Percentiles rank a stretch among this genome's conserved stretches.
Conservation (phyloP, 2,797 vertebrate genomes). For the Pipistrellus nathusii region DNA sequence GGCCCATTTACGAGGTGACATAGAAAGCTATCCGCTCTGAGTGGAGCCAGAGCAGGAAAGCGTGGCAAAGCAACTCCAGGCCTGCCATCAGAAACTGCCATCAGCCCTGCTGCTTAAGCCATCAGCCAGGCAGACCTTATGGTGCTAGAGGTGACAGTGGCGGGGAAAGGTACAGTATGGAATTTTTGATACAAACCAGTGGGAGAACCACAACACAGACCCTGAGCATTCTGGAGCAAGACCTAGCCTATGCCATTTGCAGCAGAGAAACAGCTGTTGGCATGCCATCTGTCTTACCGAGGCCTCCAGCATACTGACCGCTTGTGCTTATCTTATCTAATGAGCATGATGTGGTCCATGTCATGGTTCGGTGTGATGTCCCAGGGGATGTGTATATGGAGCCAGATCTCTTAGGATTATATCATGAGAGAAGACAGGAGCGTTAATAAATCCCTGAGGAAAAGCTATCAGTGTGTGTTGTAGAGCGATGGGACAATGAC, state of each 20-base stretch:
- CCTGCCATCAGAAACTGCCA: not conserved
- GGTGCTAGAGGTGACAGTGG: not conserved
- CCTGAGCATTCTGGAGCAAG: not conserved
- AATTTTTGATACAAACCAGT: not conserved
- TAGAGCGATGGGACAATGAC: too few relatives aligned
- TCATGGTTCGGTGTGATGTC: too few relatives aligned
- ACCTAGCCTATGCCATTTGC: not conserved
- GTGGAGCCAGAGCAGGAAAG: not conserved
- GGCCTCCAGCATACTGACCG: too few relatives aligned
- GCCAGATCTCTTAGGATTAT: too few relatives aligned
- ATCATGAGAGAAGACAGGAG: too few relatives aligned
- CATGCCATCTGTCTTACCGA: too few relatives aligned
- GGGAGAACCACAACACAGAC: not conserved
- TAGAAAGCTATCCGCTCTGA: not conserved
- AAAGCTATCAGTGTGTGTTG: too few relatives aligned
- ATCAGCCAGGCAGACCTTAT: not conserved
- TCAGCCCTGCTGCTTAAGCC: not conserved
- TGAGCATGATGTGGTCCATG: too few relatives aligned
- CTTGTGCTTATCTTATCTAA: too few relatives aligned
- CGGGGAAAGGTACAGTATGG: not conserved
- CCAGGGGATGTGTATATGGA: too few relatives aligned
- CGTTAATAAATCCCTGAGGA: too few relatives aligned
- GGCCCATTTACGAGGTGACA: not conserved
- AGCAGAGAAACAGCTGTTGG: not conserved
- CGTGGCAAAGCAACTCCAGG: not conserved